Conservation (phyloP, 2,113 vertebrate genomes). For the Mystacornis crossleyi region DNA sequence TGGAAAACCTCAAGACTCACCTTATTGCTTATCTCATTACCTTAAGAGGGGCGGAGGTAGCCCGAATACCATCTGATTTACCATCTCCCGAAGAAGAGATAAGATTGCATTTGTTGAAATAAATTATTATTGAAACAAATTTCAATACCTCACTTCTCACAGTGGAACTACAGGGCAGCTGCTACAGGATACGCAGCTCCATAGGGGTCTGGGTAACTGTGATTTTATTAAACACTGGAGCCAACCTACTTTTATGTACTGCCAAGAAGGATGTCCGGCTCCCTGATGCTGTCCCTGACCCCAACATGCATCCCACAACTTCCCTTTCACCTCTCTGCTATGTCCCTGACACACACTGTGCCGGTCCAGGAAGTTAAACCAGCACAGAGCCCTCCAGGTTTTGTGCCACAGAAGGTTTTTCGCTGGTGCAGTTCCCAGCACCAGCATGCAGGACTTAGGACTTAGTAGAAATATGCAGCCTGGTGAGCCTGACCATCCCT, state of each 20-base stretch:
- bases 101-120: background rate
- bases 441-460: background rate
- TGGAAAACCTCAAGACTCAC: background rate
- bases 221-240: background rate
- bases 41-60: background rate
- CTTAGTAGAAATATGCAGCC: background rate
- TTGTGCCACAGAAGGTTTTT: background rate
- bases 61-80: background rate
- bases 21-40: background rate
- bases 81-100: background rate
- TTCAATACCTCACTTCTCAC: background rate
- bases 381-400: background rate
- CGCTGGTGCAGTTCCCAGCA: background rate
- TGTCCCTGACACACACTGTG: background rate
- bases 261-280: constrained; percentile 6
- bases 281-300: background rate
- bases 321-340: background rate
- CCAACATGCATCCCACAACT: background rate
- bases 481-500: background rate
- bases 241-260: background rate
- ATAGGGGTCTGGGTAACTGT: background rate
- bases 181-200: background rate
- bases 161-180: background rate
- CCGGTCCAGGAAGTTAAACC: background rate
- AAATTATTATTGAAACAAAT: background rate